phyloP scores from a whole-genome alignment of 2,888 invertebrate genomes.

The Leptinotarsa haldemani region DNA sequence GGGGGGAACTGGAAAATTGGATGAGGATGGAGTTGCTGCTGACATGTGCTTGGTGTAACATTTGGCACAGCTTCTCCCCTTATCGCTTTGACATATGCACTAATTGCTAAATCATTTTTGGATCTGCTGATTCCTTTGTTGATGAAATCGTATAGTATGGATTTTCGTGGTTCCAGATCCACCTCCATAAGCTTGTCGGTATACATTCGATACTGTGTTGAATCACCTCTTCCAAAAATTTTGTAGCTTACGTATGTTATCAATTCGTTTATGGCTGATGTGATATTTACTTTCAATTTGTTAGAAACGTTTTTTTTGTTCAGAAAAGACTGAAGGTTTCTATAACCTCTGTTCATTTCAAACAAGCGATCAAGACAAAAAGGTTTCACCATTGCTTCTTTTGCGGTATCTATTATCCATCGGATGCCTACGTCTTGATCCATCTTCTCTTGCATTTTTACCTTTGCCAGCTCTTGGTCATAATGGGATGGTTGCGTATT shows the following conservation, averaged over 20 bases:
- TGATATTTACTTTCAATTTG: slow-evolving; percentile 16
- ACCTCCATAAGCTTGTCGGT: slow-evolving; percentile 29
- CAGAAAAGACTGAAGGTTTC: slow-evolving; percentile 11
- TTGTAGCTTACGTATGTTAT: slow-evolving; percentile 26
- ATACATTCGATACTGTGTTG: slow-evolving; percentile 18
- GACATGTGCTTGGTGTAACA: neutral
- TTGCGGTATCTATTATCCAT: slow-evolving; percentile 16
- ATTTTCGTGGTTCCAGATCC: slow-evolving; percentile 27
- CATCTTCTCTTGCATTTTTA: neutral
- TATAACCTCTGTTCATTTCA: slow-evolving; percentile 28
- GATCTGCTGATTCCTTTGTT: neutral
- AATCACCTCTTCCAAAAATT: slow-evolving; percentile 17
- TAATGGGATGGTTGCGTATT: neutral
- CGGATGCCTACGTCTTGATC: slow-evolving; percentile 21
- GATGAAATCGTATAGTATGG: slow-evolving; percentile 19
- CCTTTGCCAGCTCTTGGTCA: neutral
- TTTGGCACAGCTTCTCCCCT: slow-evolving; percentile 7
- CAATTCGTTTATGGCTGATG: slow-evolving; percentile 20
- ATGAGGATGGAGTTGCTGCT: neutral
- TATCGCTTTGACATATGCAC: neutral
- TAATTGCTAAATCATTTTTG: neutral
- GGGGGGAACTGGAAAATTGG: neutral
- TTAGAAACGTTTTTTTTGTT: slow-evolving; percentile 16
- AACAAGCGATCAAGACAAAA: slow-evolving; percentile 24
- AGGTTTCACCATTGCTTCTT: slow-evolving; percentile 19